Percentiles rank a stretch among this genome's conserved stretches.
These are phyloP conservation scores for Mayetiola destructor DNA, from an alignment of 2,888 invertebrate genomes.

Conservation along the genomic window DNA sequence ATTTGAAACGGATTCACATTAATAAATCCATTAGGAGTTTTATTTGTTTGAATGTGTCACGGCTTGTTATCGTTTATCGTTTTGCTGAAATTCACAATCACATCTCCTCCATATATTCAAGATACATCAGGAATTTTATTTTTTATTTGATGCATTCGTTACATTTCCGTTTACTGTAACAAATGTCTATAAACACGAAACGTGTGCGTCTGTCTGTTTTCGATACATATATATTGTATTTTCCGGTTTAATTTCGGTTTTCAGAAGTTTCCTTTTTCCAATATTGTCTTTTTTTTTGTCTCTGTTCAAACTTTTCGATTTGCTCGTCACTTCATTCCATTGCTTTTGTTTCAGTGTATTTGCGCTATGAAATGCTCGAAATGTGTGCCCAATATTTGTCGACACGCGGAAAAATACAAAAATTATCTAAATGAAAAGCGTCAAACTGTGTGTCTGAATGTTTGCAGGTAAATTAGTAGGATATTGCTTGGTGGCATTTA, in stretches of 20 bases:
- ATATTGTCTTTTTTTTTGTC: too few relatives aligned
- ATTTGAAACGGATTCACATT: slow-evolving; percentile 4
- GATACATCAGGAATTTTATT: too few relatives aligned
- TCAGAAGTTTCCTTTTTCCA: too few relatives aligned
- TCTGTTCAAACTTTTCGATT: too few relatives aligned
- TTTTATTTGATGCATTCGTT: neutral
- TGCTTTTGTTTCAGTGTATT: neutral
- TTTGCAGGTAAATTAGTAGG: slow-evolving; percentile 10
- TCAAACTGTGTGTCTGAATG: neutral
- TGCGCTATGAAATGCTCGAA: neutral
- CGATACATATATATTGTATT: slow-evolving; percentile 2
- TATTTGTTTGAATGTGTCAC: slow-evolving; percentile 4
- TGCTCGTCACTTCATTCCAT: too few relatives aligned
- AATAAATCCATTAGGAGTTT: slow-evolving; percentile 11
- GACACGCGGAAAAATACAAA: neutral
- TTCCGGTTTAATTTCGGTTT: slow-evolving; percentile 7
- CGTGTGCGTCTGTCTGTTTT: neutral
- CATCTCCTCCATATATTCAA: too few relatives aligned
- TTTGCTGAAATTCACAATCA: too few relatives aligned
- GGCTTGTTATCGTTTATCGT: neutral
- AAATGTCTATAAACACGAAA: neutral
- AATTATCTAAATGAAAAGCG: neutral
- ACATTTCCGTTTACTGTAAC: neutral
- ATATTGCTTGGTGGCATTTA: neutral
- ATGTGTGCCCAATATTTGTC: neutral